Evolutionary conservation across 2,113 vertebrate genomes (phyloP), one percentile per base, ranked within the genome.

Genomic region (Hydropotes inermis): DNA sequence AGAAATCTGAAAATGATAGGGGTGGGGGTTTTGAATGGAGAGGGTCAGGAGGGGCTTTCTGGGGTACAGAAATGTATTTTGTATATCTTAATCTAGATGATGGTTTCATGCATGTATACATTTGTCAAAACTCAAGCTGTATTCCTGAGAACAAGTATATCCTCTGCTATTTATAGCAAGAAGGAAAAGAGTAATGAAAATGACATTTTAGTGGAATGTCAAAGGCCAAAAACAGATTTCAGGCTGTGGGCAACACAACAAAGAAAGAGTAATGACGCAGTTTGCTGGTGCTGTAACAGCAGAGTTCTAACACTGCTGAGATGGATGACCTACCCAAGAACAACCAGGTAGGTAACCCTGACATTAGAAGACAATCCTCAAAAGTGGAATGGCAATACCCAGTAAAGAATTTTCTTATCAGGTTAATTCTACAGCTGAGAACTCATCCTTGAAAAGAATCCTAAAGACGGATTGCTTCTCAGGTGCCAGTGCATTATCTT

Each of bases 161-260:
- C 47, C 87, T 84, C 89, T 83, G 57, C 1, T 78, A 50, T 55
- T 57, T 45, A 39, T 14, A 76, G 89, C 47, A 92, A 83, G 95
- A 90, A 83, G 45, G 55, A 82, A 94, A 86, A 92, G 36, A 85
- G 55, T 96, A 87, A 78, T 54, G 54, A 89, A 87, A 95, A 96
- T 85, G 70, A 57, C 43, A 92, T 91, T 93, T 84, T 36, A 52
- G 82, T 70, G 61, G 95, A 94, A 58, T 81, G 88, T 61, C 64
- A 74, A 95, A 96, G 47, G 58, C 84, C 54, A 91, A 54, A 25
- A 91, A 76, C 52, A 88, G 54, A 96, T 91, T 85, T 91, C 82
- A 47, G 64, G 87, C 82, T 82, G 4, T 60, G 39, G 36, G 52
- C 83, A 78, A 96, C 6, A 82, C 45, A 89, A 76, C 36, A 89